phyloP scores from a whole-genome alignment of 1,140 invertebrate genomes.

The Atta texana region DNA sequence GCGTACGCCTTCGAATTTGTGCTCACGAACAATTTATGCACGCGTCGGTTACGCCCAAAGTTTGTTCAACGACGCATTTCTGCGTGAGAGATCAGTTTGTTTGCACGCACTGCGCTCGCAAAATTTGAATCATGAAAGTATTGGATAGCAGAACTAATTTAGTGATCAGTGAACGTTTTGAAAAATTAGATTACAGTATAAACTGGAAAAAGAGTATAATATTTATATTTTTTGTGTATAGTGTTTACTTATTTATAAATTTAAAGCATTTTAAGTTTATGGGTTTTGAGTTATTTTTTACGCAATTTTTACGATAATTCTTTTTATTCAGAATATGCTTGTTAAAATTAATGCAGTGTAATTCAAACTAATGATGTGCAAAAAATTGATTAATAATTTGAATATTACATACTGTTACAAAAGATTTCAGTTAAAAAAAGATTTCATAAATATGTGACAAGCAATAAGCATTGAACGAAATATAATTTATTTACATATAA shows the following conservation, averaged over 20 bases:
- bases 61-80: conserved; percentile 72
- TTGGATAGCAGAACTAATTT: not conserved
- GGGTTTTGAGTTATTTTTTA: not conserved
- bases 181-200: conserved; percentile 12
- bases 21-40: conserved; percentile 62
- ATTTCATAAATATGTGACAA: conserved; percentile 19
- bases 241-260: conserved; percentile 21
- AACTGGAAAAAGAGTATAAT: not conserved
- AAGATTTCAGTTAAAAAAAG: conserved; percentile 10
- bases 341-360: not conserved
- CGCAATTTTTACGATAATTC: not conserved
- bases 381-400: conserved; percentile 13
- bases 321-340: not conserved
- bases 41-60: conserved; percentile 69
- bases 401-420: not conserved
- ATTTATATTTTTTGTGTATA: not conserved
- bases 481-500: not conserved
- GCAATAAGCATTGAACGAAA: not conserved
- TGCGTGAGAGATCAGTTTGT: conserved; percentile 42
- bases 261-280: conserved; percentile 5
- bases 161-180: not conserved
- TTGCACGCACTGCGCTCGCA: conserved; percentile 3
- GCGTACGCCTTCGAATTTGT: conserved; percentile 47
- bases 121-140: conserved; percentile 31
- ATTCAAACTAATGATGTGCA: conserved; percentile 9